These are phyloP conservation scores for Nyctalus aviator DNA, from an alignment of 2,797 vertebrate species.

Conservation along the genomic window DNA sequence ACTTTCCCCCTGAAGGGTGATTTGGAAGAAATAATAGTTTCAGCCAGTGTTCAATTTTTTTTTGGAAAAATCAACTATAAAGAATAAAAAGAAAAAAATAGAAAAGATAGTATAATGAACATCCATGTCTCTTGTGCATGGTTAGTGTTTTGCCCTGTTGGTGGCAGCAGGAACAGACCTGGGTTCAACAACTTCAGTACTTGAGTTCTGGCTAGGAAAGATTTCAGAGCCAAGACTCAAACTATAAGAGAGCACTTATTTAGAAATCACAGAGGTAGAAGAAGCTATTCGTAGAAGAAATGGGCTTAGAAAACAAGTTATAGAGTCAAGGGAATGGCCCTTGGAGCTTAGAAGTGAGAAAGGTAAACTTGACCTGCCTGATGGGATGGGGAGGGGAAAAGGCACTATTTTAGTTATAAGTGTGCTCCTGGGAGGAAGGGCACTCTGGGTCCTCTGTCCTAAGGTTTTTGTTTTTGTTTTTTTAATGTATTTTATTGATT, in stretches of 20 bases:
- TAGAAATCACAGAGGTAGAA: not conserved
- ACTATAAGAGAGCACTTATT: not conserved
- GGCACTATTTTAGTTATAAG: not conserved
- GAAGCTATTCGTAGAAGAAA: not conserved
- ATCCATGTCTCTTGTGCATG: too few relatives aligned
- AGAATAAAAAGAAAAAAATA: not conserved
- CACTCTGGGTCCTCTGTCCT: not conserved
- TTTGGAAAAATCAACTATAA: not conserved
- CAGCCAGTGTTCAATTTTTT: slow-evolving; percentile 19
- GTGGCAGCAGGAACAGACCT: not conserved
- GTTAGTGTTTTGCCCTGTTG: not conserved
- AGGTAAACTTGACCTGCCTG: not conserved
- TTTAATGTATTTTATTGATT: too few relatives aligned
- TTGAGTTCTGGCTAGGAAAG: not conserved
- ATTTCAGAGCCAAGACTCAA: not conserved
- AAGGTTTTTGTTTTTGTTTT: not conserved
- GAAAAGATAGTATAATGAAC: not conserved
- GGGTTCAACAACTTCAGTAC: not conserved
- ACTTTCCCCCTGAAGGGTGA: not conserved
- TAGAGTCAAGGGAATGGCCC: not conserved
- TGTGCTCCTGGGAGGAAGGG: not conserved
- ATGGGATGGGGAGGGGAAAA: not conserved
- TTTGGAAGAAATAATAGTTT: slow-evolving; percentile 2
- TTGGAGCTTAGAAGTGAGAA: not conserved
- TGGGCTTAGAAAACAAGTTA: not conserved